A percentile compares a stretch with the other conserved stretches of the same genome.
Conservation (phyloP, 2,888 invertebrate genomes). For the Protophormia terraenovae region DNA sequence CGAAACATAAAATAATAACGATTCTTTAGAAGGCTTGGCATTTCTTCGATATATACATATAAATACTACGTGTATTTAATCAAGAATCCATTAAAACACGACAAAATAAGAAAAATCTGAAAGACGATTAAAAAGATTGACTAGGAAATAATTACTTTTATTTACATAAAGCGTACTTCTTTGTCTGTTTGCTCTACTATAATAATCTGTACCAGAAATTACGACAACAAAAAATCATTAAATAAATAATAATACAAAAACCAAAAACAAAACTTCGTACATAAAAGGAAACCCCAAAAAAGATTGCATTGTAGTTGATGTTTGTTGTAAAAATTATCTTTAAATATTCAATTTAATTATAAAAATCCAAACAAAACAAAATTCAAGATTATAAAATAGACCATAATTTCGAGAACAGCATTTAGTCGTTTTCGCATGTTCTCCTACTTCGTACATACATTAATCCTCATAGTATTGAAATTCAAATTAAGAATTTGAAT, state of each 20-base stretch:
- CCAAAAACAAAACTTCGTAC: not conserved
- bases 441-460: not conserved
- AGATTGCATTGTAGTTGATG: slow-evolving; percentile 10
- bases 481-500: slow-evolving; percentile 29
- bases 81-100: not conserved
- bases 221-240: not conserved
- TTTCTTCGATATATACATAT: not conserved
- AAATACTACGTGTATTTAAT: slow-evolving; percentile 11
- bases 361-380: slow-evolving; percentile 10
- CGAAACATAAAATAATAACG: slow-evolving; percentile 22
- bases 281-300: not conserved
- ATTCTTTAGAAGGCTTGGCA: slow-evolving; percentile 20
- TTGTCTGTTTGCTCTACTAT: slow-evolving; percentile 28
- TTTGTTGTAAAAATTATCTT: slow-evolving; percentile 45
- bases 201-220: slow-evolving; percentile 28
- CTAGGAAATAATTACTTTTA: slow-evolving; percentile 35
- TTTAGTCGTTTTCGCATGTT: slow-evolving; percentile 29
- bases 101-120: not conserved
- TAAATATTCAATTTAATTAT: slow-evolving; percentile 4
- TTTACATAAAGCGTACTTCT: slow-evolving; percentile 53
- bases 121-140: slow-evolving; percentile 14
- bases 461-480: not conserved
- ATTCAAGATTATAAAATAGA: slow-evolving; percentile 40
- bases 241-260: not conserved
- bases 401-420: not conserved